Evolutionary conservation across 2,888 invertebrate species (phyloP).

Genomic region (Cetonia aurata): DNA sequence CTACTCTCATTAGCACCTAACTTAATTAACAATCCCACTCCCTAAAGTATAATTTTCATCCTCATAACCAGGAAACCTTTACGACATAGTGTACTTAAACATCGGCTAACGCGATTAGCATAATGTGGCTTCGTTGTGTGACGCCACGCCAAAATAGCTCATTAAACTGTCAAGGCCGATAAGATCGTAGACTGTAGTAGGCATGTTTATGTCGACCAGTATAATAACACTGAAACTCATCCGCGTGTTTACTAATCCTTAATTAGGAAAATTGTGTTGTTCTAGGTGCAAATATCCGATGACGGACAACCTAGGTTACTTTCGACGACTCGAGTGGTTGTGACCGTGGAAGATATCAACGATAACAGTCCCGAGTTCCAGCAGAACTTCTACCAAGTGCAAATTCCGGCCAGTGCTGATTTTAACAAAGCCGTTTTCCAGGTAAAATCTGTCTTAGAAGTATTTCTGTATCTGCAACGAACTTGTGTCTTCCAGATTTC

Average conservation of each 20-base stretch:
- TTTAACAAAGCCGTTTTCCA: constrained; percentile 73
- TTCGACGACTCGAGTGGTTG: constrained; percentile 84
- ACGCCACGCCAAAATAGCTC: too few relatives aligned
- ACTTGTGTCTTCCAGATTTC: neutral
- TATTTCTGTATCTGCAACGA: constrained; percentile 2
- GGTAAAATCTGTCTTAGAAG: constrained; percentile 63
- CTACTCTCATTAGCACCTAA: too few relatives aligned
- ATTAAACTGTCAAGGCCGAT: too few relatives aligned
- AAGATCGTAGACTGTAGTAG: too few relatives aligned
- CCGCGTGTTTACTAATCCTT: neutral
- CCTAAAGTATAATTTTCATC: too few relatives aligned
- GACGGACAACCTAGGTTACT: constrained; percentile 80
- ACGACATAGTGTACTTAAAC: too few relatives aligned
- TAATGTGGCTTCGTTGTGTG: too few relatives aligned
- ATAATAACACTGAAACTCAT: constrained; percentile 5
- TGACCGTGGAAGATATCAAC: constrained; percentile 86
- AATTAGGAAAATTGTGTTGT: too few relatives aligned
- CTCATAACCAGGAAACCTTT: too few relatives aligned
- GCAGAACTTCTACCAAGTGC: constrained; percentile 84
- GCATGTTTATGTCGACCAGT: neutral
- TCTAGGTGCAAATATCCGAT: constrained; percentile 80
- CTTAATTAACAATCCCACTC: too few relatives aligned
- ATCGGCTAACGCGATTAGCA: too few relatives aligned
- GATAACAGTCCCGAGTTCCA: constrained; percentile 90
- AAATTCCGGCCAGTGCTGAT: constrained; percentile 73